phyloP scores from a whole-genome alignment of 2,888 invertebrate genomes.

The Rhagium mordax region DNA sequence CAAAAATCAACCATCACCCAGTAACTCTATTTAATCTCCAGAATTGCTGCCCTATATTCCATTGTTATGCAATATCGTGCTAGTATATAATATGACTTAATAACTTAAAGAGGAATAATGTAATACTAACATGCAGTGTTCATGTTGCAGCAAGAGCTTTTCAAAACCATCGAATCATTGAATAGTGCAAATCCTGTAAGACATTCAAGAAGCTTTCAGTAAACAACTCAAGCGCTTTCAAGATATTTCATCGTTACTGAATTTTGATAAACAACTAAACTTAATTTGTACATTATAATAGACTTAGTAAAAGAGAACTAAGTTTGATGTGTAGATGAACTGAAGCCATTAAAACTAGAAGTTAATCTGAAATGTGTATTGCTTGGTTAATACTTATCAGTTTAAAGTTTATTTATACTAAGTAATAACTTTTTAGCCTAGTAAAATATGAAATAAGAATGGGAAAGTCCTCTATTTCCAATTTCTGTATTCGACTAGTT shows the following conservation, averaged over 20 bases:
- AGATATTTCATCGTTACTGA: slow-evolving; percentile 15
- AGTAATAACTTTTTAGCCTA: no score
- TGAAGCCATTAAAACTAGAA: neutral
- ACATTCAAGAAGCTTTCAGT: slow-evolving; percentile 10
- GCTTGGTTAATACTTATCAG: no score
- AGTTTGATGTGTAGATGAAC: no score
- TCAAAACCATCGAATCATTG: slow-evolving; percentile 12
- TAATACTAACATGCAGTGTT: neutral
- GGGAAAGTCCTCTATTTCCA: no score
- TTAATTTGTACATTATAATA: slow-evolving; percentile 17
- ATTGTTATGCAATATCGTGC: no score
- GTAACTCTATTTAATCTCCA: no score
- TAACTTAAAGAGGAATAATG: neutral
- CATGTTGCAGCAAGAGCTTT: slow-evolving; percentile 13
- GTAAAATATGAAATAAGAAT: no score
- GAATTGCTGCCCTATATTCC: no score
- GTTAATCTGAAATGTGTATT: neutral
- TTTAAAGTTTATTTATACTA: no score
- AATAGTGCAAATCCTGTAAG: slow-evolving; percentile 18
- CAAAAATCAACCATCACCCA: no score
- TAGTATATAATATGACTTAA: slow-evolving; percentile 6
- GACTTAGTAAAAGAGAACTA: neutral
- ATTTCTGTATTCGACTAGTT: no score
- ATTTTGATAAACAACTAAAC: slow-evolving; percentile 9
- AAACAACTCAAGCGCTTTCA: slow-evolving; percentile 26